These are phyloP conservation scores for Platyscapa corneri DNA, from an alignment of 1,140 invertebrate genomes.

Conservation along the genomic window DNA sequence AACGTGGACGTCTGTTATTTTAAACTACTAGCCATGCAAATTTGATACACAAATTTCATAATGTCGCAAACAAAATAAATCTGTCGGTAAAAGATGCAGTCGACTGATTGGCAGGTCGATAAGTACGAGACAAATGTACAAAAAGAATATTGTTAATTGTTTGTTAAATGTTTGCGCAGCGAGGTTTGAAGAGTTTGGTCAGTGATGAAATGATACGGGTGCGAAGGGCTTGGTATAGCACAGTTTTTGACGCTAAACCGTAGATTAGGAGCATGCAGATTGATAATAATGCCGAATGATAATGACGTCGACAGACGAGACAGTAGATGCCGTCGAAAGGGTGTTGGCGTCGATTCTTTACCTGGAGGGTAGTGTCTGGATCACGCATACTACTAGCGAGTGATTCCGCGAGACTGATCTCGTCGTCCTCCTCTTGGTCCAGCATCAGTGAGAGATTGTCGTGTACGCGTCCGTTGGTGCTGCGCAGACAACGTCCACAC, in stretches of 20 bases:
- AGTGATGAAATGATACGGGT: background rate
- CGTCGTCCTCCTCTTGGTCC: constrained; percentile 83
- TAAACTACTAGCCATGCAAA: too few species aligned
- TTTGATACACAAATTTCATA: too few species aligned
- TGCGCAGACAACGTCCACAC: constrained; percentile 84
- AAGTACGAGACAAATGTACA: background rate
- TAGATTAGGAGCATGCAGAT: constrained; percentile 32
- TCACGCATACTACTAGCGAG: constrained; percentile 71
- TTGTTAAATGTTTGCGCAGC: background rate
- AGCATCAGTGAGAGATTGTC: constrained; percentile 82
- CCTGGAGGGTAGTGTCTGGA: constrained; percentile 66
- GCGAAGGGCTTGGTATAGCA: background rate
- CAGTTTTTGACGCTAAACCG: constrained; percentile 12
- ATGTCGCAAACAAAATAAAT: too few species aligned
- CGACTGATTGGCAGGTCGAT: too few species aligned
- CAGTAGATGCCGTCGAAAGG: background rate
- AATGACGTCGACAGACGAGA: background rate
- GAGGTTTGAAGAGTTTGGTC: constrained; percentile 44
- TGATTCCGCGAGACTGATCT: constrained; percentile 81
- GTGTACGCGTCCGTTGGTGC: constrained; percentile 76
- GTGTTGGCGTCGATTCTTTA: constrained; percentile 56
- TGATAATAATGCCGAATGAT: background rate
- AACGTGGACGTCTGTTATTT: too few species aligned
- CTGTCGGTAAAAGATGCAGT: too few species aligned
- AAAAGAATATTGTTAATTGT: background rate